These are phyloP conservation scores for Acanthosepion pharaonis DNA, from an alignment of 2,888 invertebrate species.

Conservation along the genomic window DNA sequence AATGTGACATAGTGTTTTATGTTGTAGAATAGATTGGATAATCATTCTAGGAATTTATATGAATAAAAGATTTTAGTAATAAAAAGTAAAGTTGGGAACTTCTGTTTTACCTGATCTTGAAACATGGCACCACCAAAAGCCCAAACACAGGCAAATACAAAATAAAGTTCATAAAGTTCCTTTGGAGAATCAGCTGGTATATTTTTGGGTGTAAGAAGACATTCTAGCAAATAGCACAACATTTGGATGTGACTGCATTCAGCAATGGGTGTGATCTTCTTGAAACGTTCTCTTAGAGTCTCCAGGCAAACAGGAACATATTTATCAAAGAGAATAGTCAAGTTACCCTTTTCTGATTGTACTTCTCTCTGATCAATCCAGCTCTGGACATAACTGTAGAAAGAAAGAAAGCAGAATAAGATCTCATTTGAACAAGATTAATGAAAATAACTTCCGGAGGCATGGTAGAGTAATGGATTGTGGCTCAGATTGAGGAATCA, in stretches of 20 bases:
- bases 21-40: too few species aligned
- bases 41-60: too few species aligned
- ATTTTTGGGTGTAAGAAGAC: conserved; percentile 86
- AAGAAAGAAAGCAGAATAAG: background rate
- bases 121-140: conserved; percentile 98
- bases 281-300: conserved; percentile 88
- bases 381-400: conserved; percentile 84
- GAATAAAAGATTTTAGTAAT: too few species aligned
- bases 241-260: conserved; percentile 93
- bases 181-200: conserved; percentile 92
- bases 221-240: conserved; percentile 91
- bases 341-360: conserved; percentile 81
- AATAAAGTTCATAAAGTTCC: conserved; percentile 95
- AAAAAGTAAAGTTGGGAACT: background rate
- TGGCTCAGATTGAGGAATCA: too few species aligned
- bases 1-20: too few species aligned
- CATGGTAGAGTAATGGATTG: too few species aligned
- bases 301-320: conserved; percentile 94
- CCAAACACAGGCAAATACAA: conserved; percentile 96
- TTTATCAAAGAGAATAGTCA: conserved; percentile 95
- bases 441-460: too few species aligned
- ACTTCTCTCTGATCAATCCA: conserved; percentile 77
- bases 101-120: conserved; percentile 83
- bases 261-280: conserved; percentile 94
- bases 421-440: too few species aligned